Evolutionary conservation across 2,113 vertebrate species (phyloP), one percentile per base, ranked within the genome.

Genomic region (Emydocephalus ijimae): DNA sequence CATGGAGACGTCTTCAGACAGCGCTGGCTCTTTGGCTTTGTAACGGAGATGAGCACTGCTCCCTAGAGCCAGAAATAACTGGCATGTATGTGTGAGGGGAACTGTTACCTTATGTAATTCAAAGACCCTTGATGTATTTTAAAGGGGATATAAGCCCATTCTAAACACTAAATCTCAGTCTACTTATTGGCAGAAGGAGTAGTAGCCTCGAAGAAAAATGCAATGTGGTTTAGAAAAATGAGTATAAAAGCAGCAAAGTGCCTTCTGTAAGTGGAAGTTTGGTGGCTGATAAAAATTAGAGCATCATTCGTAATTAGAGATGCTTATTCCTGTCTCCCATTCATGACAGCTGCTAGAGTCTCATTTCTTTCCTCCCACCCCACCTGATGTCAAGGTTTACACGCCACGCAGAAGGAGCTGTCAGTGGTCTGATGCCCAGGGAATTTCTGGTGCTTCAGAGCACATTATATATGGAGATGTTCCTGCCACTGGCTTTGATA

Each of bases 261-360:
- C 61, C 87, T 93, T 91, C 69, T 95, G 92, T 54, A 48, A 94
- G 50, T 89, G 94, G 94, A 87, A 64, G 34, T 69, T 94, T 43
- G 34, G 85, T 88, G 94, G 93, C 91, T 94, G 94, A 93, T 94
- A 96, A 96, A 96, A 97, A 96, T 93, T 90, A 93, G 96, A 95
- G 94, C 87, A 94, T 94, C 95, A 88, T 94, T 96, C 94, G 74
- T 93, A 93, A 54, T 95, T 96, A 94, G 95, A 43, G 96, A 88
- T 96, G 93, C 94, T 96, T 95, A 94, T 74, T 18, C 5, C n/a
- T 8, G 14, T 74, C 96, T 95, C 95, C 95, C 94, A 96, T 96
- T 97, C 95, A 48, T 29, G 54, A 94, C 96, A 96, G 94, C 95
- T 96, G 95, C 88, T 90, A 95, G 89, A 94, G 92, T 85, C 91